Evolutionary conservation across 92 coral and sea anemone species (phyloP).

Genomic region (Micromussa lordhowensis): DNA sequence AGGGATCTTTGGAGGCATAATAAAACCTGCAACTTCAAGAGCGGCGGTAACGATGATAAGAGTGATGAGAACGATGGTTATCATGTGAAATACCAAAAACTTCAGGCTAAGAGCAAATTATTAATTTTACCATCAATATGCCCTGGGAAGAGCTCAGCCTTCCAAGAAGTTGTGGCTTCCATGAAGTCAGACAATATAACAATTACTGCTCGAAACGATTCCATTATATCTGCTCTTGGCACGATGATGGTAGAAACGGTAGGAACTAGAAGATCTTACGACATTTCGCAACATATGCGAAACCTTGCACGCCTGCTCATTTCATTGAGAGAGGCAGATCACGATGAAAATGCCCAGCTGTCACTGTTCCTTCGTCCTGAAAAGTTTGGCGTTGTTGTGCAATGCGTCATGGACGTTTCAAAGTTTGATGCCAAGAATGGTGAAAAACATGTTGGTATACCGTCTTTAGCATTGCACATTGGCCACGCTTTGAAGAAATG

Average conservation of each 20-base stretch:
- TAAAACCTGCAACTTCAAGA: conserved; percentile 24
- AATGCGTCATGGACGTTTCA: conserved; percentile 29
- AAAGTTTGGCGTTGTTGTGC: conserved; percentile 37
- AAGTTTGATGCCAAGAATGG: conserved; percentile 30
- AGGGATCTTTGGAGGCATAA: conserved; percentile 57
- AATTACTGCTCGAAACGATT: no score
- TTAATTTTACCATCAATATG: conserved; percentile 34
- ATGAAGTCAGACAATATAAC: no score
- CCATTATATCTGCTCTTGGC: no score
- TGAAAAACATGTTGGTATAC: conserved; percentile 45
- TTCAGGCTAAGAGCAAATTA: conserved; percentile 26
- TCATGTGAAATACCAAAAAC: conserved; percentile 23
- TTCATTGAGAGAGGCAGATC: no score
- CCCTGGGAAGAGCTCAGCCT: no score
- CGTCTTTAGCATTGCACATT: conserved; percentile 25
- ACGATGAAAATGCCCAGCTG: no score
- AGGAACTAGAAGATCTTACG: no score
- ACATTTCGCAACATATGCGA: no score
- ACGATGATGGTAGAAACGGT: no score
- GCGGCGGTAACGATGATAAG: neutral
- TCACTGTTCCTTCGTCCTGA: conserved; percentile 2
- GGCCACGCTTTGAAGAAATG: conserved; percentile 54
- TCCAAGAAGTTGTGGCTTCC: no score
- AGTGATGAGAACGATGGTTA: neutral
- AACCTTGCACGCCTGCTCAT: no score